Evolutionary conservation across 1,140 invertebrate species (phyloP).

Genomic region (Zaprionus camerounensis): DNA sequence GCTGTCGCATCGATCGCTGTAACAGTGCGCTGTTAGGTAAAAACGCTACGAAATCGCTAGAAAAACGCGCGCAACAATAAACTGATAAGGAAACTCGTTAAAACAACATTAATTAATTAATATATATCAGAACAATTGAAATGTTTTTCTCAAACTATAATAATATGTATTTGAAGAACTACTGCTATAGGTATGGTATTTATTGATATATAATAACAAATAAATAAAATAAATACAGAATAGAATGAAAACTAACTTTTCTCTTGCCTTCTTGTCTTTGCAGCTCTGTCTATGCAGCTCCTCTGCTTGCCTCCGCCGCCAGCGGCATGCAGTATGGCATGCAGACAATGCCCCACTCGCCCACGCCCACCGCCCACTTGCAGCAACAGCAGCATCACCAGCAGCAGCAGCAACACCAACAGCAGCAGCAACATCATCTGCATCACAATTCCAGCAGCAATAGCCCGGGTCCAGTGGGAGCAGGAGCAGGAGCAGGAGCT

Average conservation of each 20-base stretch:
- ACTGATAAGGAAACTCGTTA: not conserved
- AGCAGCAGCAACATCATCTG: constrained; percentile 63
- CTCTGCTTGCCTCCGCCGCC: constrained; percentile 66
- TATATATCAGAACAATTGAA: constrained; percentile 7
- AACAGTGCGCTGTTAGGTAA: constrained; percentile 29
- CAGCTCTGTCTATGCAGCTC: constrained; percentile 77
- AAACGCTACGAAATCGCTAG: constrained; percentile 38
- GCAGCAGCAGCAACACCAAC: constrained; percentile 35
- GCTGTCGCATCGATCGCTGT: constrained; percentile 9
- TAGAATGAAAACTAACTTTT: not conserved
- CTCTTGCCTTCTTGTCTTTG: constrained; percentile 3
- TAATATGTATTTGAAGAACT: constrained; percentile 82
- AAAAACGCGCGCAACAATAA: not conserved
- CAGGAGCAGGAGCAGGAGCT: constrained; percentile 34
- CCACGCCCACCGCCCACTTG: constrained; percentile 51
- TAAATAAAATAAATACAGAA: not conserved
- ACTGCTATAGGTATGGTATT: constrained; percentile 76
- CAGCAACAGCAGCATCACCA: constrained; percentile 61
- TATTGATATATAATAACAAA: not conserved
- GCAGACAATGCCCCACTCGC: constrained; percentile 58
- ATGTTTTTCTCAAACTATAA: constrained; percentile 83
- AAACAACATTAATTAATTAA: not conserved
- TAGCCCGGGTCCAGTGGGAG: constrained; percentile 62
- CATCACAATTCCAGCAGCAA: constrained; percentile 64
- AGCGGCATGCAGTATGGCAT: constrained; percentile 79